Conservation (phyloP, 2,113 vertebrate species). For the Echinops telfairi region DNA sequence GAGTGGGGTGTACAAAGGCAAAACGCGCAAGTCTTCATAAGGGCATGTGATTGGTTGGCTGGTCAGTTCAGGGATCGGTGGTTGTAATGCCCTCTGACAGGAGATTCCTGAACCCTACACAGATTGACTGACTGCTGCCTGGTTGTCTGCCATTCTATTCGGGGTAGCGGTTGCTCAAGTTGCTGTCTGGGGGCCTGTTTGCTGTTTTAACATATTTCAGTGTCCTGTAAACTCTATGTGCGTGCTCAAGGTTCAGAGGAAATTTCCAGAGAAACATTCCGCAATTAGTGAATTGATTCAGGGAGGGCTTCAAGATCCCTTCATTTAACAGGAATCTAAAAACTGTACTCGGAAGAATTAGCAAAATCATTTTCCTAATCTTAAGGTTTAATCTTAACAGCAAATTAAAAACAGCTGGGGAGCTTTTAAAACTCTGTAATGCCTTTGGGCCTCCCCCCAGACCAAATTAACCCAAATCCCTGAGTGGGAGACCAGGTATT, state of each 20-base stretch:
- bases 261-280: not conserved
- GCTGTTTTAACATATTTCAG: not conserved
- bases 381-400: conserved; percentile 5
- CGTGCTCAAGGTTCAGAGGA: too few relatives aligned
- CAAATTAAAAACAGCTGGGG: not conserved
- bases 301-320: not conserved
- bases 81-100: too few relatives aligned
- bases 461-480: not conserved
- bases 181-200: not conserved
- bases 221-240: not conserved
- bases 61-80: not conserved
- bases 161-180: not conserved
- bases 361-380: not conserved
- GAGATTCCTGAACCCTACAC: too few relatives aligned
- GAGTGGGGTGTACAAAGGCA: not conserved
- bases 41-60: not conserved
- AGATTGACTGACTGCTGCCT: too few relatives aligned
- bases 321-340: conserved; percentile 1
- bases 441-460: not conserved
- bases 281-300: not conserved
- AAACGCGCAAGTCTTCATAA: not conserved
- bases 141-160: too few relatives aligned
- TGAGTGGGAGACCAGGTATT: not conserved
- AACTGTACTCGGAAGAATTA: not conserved
- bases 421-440: not conserved